phyloP scores from a whole-genome alignment of 2,113 vertebrate species.

The Syngnathus typhle region DNA sequence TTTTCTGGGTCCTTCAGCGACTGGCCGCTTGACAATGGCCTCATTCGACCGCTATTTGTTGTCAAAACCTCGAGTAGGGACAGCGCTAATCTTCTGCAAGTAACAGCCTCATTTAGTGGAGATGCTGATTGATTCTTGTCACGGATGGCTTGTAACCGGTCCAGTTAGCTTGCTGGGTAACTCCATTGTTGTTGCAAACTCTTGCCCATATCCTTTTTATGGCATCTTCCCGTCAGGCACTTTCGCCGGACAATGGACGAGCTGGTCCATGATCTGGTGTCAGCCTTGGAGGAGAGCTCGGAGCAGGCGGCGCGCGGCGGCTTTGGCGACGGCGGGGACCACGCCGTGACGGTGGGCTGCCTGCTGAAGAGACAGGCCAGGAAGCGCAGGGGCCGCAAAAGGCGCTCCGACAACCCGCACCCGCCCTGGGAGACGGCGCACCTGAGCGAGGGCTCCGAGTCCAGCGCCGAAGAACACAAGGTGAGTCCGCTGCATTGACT shows the following conservation, averaged over 20 bases:
- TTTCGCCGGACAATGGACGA: slow-evolving; percentile 97
- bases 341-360: slow-evolving; percentile 81
- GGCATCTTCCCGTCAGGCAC: slow-evolving; percentile 72
- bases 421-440: slow-evolving; percentile 88
- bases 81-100: no score
- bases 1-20: background rate
- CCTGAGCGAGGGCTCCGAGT: slow-evolving; percentile 94
- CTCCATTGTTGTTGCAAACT: no score
- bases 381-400: slow-evolving; percentile 91
- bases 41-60: background rate
- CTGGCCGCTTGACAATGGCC: background rate
- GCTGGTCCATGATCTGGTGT: slow-evolving; percentile 96
- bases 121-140: no score
- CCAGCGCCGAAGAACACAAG: slow-evolving; percentile 83
- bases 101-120: no score
- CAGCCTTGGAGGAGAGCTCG: slow-evolving; percentile 95
- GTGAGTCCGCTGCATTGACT: slow-evolving; percentile 13
- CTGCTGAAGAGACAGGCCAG: slow-evolving; percentile 90
- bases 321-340: slow-evolving; percentile 87
- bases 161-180: no score
- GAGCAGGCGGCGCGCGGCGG: slow-evolving; percentile 94
- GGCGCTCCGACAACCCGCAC: slow-evolving; percentile 84
- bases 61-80: background rate
- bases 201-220: no score
- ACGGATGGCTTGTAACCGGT: no score